Evolutionary conservation across 2,113 vertebrate genomes (phyloP).

Genomic region (Rana temporaria): DNA sequence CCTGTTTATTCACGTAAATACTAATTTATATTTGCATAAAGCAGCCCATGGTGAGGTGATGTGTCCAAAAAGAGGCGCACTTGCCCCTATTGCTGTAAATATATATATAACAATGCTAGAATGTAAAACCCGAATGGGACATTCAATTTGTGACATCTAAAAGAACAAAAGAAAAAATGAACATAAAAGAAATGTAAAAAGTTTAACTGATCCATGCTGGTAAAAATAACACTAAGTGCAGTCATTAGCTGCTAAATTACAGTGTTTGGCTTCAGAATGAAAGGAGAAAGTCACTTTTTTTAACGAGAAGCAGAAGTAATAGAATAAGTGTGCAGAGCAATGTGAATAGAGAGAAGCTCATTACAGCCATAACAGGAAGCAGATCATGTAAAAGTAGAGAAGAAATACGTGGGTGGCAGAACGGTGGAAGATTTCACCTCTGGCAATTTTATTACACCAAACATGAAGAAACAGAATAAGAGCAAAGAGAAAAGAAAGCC

Average conservation of each 20-base stretch:
- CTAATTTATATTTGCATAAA: too few species aligned
- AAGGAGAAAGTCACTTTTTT: neutral
- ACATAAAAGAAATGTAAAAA: too few species aligned
- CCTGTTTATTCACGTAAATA: too few species aligned
- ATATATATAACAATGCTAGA: too few species aligned
- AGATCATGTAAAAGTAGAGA: conserved; percentile 38
- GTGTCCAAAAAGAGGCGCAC: too few species aligned
- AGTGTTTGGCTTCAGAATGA: neutral
- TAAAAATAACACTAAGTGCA: neutral
- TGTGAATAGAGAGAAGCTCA: conserved; percentile 25
- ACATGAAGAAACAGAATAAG: too few species aligned
- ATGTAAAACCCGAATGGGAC: too few species aligned
- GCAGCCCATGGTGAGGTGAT: too few species aligned
- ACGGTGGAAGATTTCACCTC: neutral
- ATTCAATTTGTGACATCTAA: too few species aligned
- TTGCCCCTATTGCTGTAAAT: too few species aligned
- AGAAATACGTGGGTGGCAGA: conserved; percentile 39
- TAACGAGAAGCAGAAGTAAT: conserved; percentile 9
- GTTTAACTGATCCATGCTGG: neutral
- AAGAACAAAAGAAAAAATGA: too few species aligned
- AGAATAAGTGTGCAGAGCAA: neutral
- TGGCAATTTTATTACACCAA: neutral
- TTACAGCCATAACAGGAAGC: conserved; percentile 44
- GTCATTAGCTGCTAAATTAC: neutral
- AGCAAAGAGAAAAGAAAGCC: too few species aligned